Base-by-base conservation (phyloP, 2,888 invertebrate species). In the Hetaerina titia region DNA sequence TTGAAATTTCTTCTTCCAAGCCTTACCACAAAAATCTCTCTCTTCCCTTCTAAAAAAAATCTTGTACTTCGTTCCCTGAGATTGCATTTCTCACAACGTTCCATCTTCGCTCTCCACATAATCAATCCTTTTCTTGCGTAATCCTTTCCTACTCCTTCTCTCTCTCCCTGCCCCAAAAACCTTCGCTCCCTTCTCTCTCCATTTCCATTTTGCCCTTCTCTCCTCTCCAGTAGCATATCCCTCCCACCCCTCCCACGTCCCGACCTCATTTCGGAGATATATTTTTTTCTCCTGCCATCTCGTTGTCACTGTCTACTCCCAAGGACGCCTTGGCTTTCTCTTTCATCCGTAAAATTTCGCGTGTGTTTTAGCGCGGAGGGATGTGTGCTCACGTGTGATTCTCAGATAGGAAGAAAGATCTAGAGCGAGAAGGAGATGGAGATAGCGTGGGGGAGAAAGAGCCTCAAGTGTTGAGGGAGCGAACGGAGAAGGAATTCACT, bases 241-340 rank as follows among this genome's bases (percentile, higher is more conserved):
- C 31, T 64, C 90, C 31, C 17, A 25, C 25, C 90, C 45, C 19
- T 22, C 25, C 60, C 90, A 15, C 63, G 13, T 25, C 63, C 60
- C 90, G 45, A 25, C 90, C 31, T 60, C 60, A n/a, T 25, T 90
- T 31, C 64, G 22, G 9, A 60, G n/a, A 69, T n/a, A 45, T 45
- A 45, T 45, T 69, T 63, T 63, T 90, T 17, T 8, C 90, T 31
- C 45, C 22, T 17, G 9, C 22, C 57, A 19, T 64, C 90, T 90
- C 45, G 1, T 31, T 64, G 9, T 64, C 64, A 5, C 60, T 90
- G 22, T 31, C 63, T 31, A 17, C 90, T 22, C 90, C 31, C 90
- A 90, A 90, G 90, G 90, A 90, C 90, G 64, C 19, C 64, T 19
- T n/a, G 7, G 90, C 64, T 64, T 90, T 90, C 90, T 90, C 90